These are phyloP conservation scores for Onychostoma macrolepis DNA, from an alignment of 2,113 vertebrate genomes.

Conservation along the genomic window DNA sequence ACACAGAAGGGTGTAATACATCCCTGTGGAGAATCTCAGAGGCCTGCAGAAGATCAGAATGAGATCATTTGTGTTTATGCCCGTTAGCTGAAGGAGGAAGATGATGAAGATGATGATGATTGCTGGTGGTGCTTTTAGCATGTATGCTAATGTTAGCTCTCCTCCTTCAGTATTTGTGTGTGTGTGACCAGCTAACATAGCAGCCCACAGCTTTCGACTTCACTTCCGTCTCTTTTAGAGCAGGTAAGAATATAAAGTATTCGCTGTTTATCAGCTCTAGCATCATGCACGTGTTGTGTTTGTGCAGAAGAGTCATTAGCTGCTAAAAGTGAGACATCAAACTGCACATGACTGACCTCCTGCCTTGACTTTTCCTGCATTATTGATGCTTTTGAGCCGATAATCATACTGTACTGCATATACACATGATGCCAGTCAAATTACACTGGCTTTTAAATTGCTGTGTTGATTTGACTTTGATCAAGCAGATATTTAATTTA, in stretches of 20 bases:
- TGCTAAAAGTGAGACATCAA: not conserved
- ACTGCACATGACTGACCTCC: not conserved
- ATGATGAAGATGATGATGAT: not conserved
- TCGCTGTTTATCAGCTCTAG: not conserved
- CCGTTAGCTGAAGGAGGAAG: not conserved
- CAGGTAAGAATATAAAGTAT: not conserved
- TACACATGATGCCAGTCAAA: not conserved
- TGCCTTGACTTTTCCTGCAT: not conserved
- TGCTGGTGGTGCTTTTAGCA: slow-evolving; percentile 9
- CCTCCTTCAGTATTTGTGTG: not conserved
- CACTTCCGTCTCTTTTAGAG: not conserved
- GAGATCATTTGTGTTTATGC: not conserved
- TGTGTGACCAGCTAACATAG: not conserved
- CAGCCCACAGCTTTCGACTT: not conserved
- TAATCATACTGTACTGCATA: too few species aligned
- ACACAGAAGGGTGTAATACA: not conserved
- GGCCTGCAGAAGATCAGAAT: not conserved
- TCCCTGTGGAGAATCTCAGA: not conserved
- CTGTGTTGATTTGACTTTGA: not conserved
- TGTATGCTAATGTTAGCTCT: not conserved
- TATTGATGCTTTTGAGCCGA: not conserved
- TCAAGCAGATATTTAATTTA: not conserved
- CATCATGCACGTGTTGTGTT: not conserved
- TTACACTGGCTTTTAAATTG: not conserved
- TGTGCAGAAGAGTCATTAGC: not conserved